Evolutionary conservation across 2,113 vertebrate species (phyloP).

Genomic region (Tupaia tana): DNA sequence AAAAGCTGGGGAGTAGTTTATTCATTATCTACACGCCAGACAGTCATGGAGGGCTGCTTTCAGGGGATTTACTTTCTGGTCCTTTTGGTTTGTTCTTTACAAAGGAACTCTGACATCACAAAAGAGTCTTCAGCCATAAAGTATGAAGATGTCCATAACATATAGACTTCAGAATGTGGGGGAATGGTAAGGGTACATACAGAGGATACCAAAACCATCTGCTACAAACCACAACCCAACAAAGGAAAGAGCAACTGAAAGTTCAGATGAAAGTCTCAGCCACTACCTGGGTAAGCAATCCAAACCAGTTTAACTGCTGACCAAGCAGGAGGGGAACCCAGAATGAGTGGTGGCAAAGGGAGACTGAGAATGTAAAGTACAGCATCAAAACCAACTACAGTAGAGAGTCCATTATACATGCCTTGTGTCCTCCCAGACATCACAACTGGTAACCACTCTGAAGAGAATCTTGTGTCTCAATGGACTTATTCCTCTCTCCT

Average conservation of each 20-base stretch:
- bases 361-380: not conserved
- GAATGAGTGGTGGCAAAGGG: too few relatives aligned
- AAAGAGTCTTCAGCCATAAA: not conserved
- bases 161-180: not conserved
- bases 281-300: not conserved
- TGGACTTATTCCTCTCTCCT: not conserved
- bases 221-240: not conserved
- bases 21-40: not conserved
- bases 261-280: not conserved
- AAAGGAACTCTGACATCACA: too few relatives aligned
- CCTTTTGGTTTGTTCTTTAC: not conserved
- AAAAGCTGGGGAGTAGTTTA: not conserved
- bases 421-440: not conserved
- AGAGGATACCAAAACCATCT: not conserved
- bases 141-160: not conserved
- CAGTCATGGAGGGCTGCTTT: not conserved
- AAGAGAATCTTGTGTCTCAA: not conserved
- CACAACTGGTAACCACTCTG: not conserved
- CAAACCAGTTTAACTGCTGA: not conserved
- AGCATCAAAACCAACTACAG: not conserved
- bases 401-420: accelerated
- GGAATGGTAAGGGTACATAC: not conserved
- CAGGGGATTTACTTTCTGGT: not conserved
- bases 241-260: not conserved
- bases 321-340: not conserved